phyloP scores from a whole-genome alignment of 2,797 vertebrate species.

The Anisognathus igniventris region DNA sequence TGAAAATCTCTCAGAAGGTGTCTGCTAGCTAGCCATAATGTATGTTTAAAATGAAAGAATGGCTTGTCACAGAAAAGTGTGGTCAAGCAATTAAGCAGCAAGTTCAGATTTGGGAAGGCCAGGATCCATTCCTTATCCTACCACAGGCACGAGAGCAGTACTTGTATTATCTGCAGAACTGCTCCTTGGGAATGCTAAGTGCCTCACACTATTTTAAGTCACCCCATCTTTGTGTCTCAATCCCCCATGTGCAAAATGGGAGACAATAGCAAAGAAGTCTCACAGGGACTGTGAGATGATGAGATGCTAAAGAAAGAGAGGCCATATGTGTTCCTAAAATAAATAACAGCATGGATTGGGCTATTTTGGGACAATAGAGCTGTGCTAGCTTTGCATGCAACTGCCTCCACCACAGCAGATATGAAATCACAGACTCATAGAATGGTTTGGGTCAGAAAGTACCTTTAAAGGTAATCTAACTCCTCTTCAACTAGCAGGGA shows the following conservation, averaged over 20 bases:
- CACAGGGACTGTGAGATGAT: slow-evolving; percentile 16
- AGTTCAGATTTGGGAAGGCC: not conserved
- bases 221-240: not conserved
- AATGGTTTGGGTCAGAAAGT: not conserved
- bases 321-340: slow-evolving; percentile 58
- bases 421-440: not conserved
- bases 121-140: not conserved
- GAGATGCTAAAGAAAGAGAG: slow-evolving; percentile 42
- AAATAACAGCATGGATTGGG: slow-evolving; percentile 31
- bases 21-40: not conserved
- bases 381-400: slow-evolving; percentile 14
- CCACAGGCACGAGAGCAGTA: fast-evolving
- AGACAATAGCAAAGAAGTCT: slow-evolving; percentile 46
- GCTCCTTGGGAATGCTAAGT: not conserved
- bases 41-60: not conserved
- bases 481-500: not conserved
- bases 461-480: not conserved
- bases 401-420: slow-evolving; percentile 4
- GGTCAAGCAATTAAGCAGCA: not conserved
- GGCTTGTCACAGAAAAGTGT: not conserved
- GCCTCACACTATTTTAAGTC: not conserved
- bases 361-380: slow-evolving; percentile 56
- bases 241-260: not conserved
- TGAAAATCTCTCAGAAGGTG: not conserved
- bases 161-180: not conserved